phyloP scores from a whole-genome alignment of 2,888 invertebrate genomes.

The Acanthoscelides obtectus region DNA sequence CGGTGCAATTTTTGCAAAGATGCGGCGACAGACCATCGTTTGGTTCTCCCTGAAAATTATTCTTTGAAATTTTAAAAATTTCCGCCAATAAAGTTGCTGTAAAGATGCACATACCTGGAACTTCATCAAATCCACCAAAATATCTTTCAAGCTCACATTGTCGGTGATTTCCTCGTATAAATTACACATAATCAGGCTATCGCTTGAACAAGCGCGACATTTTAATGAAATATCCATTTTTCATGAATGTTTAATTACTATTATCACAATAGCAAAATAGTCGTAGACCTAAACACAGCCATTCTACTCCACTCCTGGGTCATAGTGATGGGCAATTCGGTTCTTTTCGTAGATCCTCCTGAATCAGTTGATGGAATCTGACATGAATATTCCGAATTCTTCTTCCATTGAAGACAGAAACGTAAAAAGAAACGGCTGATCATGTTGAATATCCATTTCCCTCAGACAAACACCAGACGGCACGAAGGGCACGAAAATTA shows the following conservation, averaged over 20 bases:
- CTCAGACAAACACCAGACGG: too few relatives aligned
- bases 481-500: too few relatives aligned
- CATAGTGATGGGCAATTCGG: too few relatives aligned
- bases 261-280: not conserved
- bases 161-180: not conserved
- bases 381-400: too few relatives aligned
- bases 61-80: not conserved
- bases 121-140: not conserved
- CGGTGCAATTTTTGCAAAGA: slow-evolving; percentile 22
- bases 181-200: not conserved
- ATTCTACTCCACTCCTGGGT: too few relatives aligned
- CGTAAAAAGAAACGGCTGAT: too few relatives aligned
- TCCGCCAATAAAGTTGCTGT: not conserved
- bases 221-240: not conserved
- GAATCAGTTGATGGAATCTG: too few relatives aligned
- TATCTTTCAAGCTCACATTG: not conserved
- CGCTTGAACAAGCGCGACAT: not conserved
- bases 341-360: too few relatives aligned
- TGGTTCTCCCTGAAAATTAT: slow-evolving; percentile 8
- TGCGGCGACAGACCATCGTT: slow-evolving; percentile 17
- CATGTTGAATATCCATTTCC: too few relatives aligned
- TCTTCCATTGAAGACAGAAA: too few relatives aligned
- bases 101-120: not conserved
- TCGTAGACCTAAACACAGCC: not conserved
- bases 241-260: not conserved